Base-by-base conservation (phyloP, 2,113 vertebrate species). In the Orycteropus afer region DNA sequence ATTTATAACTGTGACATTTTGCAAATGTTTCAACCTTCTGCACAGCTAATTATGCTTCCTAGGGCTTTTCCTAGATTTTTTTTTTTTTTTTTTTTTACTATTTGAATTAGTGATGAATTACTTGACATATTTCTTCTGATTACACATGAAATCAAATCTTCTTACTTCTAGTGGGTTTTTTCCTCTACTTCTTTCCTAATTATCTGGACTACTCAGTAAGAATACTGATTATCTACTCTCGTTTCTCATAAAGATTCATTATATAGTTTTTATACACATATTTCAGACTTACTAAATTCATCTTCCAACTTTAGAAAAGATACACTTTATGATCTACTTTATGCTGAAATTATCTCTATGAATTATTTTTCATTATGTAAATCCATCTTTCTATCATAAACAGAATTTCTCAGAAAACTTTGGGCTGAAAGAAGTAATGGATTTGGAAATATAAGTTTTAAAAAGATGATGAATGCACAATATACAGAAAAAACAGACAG, bases 91-190 rank as follows among this genome's bases (percentile, higher is more conserved):
- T 37, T 67, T 89, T 93, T 93, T 42, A 91, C 95, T 96, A 63
- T 96, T 67, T 94, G 76, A 96, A 94, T 95, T 93, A 93, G 80
- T 96, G 93, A 96, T 97, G 86, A 96, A 89, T 93, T 82, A 81
- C 63, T 89, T 95, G 78, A 74, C 84, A 93, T 84, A 93, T 87
- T 96, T 95, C 89, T 86, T 94, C 93, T 97, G 93, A 96, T 96
- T 94, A 93, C 65, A 87, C 7, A 63, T 84, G 34, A 96, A 94
- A 94, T 97, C 84, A 95, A 95, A 95, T 95, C 40, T 63, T 89
- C 90, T 91, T 89, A 89, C 5, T 86, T 94, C 53, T 51, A 93
- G 76, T 91, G 83, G 32, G 11, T 55, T 25, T 67, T 49, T 63
- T 85, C 32, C 14, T 61, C 23, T 81, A 74, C 89, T 96, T 95